Evolutionary conservation across 2,113 vertebrate species (phyloP), one percentile per base, ranked within the genome.

Genomic region (Pelmatolapia mariae): DNA sequence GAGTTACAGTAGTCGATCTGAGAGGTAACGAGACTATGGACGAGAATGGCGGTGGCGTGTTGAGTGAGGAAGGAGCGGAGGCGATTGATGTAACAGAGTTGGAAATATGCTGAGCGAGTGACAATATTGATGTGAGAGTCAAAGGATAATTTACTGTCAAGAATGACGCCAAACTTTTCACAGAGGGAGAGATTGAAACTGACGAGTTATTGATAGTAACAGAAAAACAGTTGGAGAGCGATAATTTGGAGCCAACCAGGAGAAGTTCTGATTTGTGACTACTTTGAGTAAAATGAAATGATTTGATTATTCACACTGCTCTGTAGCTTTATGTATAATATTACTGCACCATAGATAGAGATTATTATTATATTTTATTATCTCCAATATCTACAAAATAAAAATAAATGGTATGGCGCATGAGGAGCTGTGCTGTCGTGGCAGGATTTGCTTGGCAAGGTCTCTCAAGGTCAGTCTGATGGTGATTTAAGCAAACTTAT

Each of bases 401-500:
- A 76, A 76, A 1, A 18, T 76, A 45, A 76, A 76, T 2, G 40
- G 9, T 76, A 29, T 0, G n/a, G 6, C 4, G 2, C 18, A 63
- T 19, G 59, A 19, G 38, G 22, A 45, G 38, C 22, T 45, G 38
- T 10, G 68, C 68, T 26, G 68, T 45, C 1, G 5, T 1, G 5
- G 0, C 36, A 10, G 5, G 2, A 10, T 0, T 66, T 66, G 33
- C 3, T 43, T 71, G 19, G 36, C 15, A 71, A 0, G 12, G 1
- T 0, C 63, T 71, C 63, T 40, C 63, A 43, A 71, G 36, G 63
- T 40, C 36, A 43, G 33, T 36, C 61, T 66, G 33, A 38, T 12
- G 19, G 61, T 38, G 61, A 66, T 66, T 22, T 38, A 38, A 66
- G 0, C 31, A 66, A 22, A n/a, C 63, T 22, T 8, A 40, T 66